Conservation (phyloP, 2,797 vertebrate genomes). For the Glossophaga mutica region DNA sequence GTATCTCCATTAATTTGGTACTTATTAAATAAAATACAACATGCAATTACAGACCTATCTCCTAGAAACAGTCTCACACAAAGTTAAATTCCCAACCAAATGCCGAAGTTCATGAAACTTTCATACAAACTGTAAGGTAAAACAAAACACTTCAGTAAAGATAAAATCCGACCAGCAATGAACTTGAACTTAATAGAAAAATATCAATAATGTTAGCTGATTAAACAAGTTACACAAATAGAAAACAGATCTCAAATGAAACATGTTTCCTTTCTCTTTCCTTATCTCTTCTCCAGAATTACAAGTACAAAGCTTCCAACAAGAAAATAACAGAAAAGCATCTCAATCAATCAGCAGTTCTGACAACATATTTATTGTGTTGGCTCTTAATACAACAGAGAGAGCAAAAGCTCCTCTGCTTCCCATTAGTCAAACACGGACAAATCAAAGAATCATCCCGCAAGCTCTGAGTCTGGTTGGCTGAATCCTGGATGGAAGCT, state of each 20-base stretch:
- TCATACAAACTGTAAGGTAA: slow-evolving; percentile 19
- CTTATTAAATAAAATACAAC: slow-evolving; percentile 1
- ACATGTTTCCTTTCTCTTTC: not conserved
- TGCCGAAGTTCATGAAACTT: slow-evolving; percentile 1
- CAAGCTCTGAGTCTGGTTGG: not conserved
- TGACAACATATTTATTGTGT: slow-evolving; percentile 10
- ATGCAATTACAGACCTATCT: not conserved
- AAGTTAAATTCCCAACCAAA: slow-evolving; percentile 38
- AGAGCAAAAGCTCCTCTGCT: not conserved
- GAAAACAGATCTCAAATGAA: slow-evolving; percentile 12
- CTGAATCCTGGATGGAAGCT: not conserved
- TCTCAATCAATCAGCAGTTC: not conserved
- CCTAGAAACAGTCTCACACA: slow-evolving; percentile 29
- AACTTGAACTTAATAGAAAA: slow-evolving; percentile 18
- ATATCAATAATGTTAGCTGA: slow-evolving; percentile 22
- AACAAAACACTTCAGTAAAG: slow-evolving; percentile 8
- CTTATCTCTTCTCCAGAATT: not conserved
- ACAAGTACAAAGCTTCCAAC: not conserved
- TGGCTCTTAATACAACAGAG: not conserved
- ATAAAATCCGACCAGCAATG: slow-evolving; percentile 3
- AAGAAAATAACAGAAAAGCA: slow-evolving; percentile 1
- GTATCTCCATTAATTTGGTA: not conserved
- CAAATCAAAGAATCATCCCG: not conserved
- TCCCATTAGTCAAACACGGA: not conserved
- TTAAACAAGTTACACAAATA: slow-evolving; percentile 22